phyloP scores from a whole-genome alignment of 2,113 vertebrate species.

The Corythornis cristatus region DNA sequence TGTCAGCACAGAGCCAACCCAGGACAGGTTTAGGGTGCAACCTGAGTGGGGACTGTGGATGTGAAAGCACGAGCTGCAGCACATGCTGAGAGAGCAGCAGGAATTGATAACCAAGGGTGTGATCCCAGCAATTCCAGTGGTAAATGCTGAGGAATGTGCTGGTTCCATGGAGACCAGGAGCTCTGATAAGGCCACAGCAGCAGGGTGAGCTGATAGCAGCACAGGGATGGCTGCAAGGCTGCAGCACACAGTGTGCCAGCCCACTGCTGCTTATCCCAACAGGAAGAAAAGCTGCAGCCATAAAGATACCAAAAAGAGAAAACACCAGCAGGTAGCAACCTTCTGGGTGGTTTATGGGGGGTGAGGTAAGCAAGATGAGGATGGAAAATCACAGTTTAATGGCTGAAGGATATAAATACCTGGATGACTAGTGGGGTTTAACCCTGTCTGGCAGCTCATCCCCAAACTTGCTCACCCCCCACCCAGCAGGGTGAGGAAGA shows the following conservation, averaged over 20 bases:
- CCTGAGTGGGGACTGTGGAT: not conserved
- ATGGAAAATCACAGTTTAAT: not conserved
- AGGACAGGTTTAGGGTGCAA: not conserved
- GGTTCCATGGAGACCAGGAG: not conserved
- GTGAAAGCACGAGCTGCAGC: not conserved
- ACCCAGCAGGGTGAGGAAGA: not conserved
- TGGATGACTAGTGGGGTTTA: not conserved
- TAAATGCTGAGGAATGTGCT: constrained; percentile 34
- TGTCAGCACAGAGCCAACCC: too few relatives aligned
- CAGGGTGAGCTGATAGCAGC: not conserved
- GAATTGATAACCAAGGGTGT: not conserved
- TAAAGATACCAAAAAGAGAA: not conserved
- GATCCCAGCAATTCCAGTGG: not conserved
- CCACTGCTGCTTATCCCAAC: not conserved
- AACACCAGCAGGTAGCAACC: not conserved
- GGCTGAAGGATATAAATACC: not conserved
- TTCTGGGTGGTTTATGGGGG: fast-evolving
- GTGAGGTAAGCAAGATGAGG: not conserved
- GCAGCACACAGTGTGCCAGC: not conserved
- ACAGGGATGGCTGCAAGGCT: not conserved
- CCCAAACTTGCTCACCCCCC: not conserved
- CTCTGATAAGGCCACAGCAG: not conserved
- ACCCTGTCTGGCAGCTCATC: not conserved
- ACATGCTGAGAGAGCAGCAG: not conserved
- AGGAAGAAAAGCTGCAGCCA: not conserved